Base-by-base conservation (phyloP, 2,888 invertebrate species). In the Neuroscelio doddi region DNA sequence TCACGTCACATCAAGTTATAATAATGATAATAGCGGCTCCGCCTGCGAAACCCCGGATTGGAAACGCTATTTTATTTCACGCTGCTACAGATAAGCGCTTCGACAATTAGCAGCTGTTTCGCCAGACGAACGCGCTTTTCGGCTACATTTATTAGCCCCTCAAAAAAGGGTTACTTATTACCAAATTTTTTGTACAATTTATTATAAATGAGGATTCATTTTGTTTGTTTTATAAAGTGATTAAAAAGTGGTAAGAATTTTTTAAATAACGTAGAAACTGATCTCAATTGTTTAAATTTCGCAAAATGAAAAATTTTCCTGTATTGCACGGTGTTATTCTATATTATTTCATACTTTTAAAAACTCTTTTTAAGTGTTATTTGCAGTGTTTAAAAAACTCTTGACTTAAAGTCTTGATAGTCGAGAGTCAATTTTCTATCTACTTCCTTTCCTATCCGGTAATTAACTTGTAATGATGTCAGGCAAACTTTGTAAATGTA, bases 1-100 rank as follows among this genome's bases (percentile, higher is more conserved):
- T 84, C 84, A 84, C 83, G 83, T 84, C 84, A 84, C 84, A 84
- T 84, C 82, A 84, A 83, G 81, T 83, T 82, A 82, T 83, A 83
- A 84, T 81, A 83, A 84, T 84, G 83, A 81, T 82, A 82, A 84
- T 81, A 76, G 77, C 77, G 65, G 65, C 66, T 67, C 56, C 64
- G 67, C 63, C 58, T 64, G 66, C 64, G 55, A 66, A 64, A 66
- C 61, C 64, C 61, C 64, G 57, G 41, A 64, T 61, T 53, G 61
- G 53, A 57, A 59, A 57, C 56, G 64, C 61, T 50, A 51, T 64
- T 68, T 68, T 61, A 68, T 64, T 62, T 55, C 58, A 30, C 62
- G 53, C 42, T 34, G 47, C n/a, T n/a, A n/a, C 53, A 49, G 65
- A 62, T 66, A 56, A 64, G 64, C 68, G 44, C 50, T 53, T 39